Percentiles rank a stretch among this genome's conserved stretches.
phyloP scores from a whole-genome alignment of 2,797 vertebrate genomes.

The Perdix hodgsoniae region DNA sequence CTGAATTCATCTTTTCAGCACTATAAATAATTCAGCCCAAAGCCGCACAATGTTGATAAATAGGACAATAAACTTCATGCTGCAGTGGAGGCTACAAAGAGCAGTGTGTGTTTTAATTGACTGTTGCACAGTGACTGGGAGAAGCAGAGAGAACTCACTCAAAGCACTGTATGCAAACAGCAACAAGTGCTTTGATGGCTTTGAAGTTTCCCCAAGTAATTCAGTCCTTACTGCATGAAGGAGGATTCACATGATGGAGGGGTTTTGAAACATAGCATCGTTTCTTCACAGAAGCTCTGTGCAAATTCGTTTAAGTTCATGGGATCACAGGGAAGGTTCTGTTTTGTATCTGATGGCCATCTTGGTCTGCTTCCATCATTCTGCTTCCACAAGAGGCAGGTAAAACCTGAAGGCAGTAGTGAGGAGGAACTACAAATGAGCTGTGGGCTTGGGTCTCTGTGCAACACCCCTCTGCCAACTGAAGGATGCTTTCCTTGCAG shows the following conservation, averaged over 20 bases:
- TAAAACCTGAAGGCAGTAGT: not conserved
- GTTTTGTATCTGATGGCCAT: not conserved
- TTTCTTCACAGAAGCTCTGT: not conserved
- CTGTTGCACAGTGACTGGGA: not conserved
- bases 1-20: slow-evolving; percentile 39
- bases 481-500: not conserved
- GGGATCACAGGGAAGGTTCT: not conserved
- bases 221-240: not conserved
- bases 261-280: not conserved
- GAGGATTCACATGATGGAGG: not conserved
- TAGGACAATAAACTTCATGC: slow-evolving; percentile 50
- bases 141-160: slow-evolving; percentile 7
- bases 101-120: not conserved
- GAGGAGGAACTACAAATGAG: not conserved
- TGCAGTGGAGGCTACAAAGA: slow-evolving; percentile 40
- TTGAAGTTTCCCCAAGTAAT: slow-evolving; percentile 37
- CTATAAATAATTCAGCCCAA: slow-evolving; percentile 66
- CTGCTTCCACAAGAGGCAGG: not conserved
- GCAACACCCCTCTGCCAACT: not conserved
- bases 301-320: not conserved
- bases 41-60: slow-evolving; percentile 57
- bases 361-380: not conserved
- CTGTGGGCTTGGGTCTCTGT: not conserved
- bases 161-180: not conserved
- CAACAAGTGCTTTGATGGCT: not conserved